Evolutionary conservation across 2,797 vertebrate genomes (phyloP).

Genomic region (Etheostoma nigrum): DNA sequence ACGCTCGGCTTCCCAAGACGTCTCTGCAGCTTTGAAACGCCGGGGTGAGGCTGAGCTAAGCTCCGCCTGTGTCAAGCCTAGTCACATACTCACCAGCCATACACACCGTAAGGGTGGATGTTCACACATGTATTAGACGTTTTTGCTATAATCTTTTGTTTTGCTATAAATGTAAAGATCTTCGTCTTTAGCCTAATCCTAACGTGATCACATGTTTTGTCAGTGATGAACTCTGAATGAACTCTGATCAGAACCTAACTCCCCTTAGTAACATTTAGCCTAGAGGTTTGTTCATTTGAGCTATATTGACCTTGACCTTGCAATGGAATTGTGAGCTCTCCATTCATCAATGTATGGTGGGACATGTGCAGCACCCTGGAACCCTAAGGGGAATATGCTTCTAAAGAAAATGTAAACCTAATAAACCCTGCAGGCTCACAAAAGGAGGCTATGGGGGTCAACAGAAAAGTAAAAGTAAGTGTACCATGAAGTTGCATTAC

Average conservation of each 20-base stretch:
- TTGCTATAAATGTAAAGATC: background rate
- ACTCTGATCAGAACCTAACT: background rate
- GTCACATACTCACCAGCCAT: constrained; percentile 31
- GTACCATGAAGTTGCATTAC: background rate
- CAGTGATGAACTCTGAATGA: background rate
- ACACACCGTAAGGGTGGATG: constrained; percentile 20
- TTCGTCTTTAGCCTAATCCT: background rate
- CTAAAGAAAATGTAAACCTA: background rate
- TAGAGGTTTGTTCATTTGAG: background rate
- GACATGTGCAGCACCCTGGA: background rate
- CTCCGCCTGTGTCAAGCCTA: constrained; percentile 60
- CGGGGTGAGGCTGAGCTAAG: constrained; percentile 56
- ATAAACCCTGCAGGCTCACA: background rate
- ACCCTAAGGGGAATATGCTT: background rate
- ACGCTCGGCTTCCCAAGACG: constrained; percentile 71
- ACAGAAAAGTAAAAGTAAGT: background rate
- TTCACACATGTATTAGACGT: constrained; percentile 14
- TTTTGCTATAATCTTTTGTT: constrained; percentile 2
- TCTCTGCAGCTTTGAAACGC: constrained; percentile 68
- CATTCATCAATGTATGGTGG: background rate
- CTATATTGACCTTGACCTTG: constrained; percentile 4
- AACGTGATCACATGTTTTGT: background rate
- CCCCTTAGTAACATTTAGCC: background rate
- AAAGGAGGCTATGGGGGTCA: background rate
- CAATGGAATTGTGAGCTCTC: background rate